phyloP scores from a whole-genome alignment of 35 echinoderm and acorn worm species.

The Lytechinus variegatus region DNA sequence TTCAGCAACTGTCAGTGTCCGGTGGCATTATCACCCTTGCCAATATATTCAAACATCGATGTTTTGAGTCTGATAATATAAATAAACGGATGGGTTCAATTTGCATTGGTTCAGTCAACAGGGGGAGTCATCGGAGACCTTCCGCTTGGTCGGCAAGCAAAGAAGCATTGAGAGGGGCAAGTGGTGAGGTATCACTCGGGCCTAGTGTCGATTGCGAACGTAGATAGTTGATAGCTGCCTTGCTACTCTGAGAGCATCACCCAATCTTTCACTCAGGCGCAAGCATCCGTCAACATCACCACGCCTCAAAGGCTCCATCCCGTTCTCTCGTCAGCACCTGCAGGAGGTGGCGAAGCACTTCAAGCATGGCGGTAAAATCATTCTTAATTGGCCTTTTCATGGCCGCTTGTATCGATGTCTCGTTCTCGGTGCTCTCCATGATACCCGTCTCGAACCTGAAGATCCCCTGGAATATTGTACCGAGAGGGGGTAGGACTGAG shows the following conservation, averaged over 20 bases:
- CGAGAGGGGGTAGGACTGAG: not conserved
- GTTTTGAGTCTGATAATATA: not conserved
- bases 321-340: not conserved
- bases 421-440: slow-evolving; percentile 6
- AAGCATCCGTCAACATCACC: not conserved
- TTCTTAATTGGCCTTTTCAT: not conserved
- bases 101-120: not conserved
- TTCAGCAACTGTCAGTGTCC: not conserved
- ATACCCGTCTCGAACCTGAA: not conserved
- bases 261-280: not conserved
- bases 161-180: not conserved
- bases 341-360: not conserved
- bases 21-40: not conserved
- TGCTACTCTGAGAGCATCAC: not conserved
- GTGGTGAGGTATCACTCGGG: not conserved
- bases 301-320: not conserved
- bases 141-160: not conserved
- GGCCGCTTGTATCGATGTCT: not conserved
- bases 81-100: not conserved
- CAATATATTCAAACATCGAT: not conserved
- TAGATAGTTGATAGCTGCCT: not conserved
- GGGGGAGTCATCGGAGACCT: not conserved
- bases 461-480: slow-evolving; percentile 20
- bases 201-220: not conserved
- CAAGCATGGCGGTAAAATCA: slow-evolving; percentile 5